Evolutionary conservation across 2,888 invertebrate genomes (phyloP).

Genomic region (Cantharis rustica): DNA sequence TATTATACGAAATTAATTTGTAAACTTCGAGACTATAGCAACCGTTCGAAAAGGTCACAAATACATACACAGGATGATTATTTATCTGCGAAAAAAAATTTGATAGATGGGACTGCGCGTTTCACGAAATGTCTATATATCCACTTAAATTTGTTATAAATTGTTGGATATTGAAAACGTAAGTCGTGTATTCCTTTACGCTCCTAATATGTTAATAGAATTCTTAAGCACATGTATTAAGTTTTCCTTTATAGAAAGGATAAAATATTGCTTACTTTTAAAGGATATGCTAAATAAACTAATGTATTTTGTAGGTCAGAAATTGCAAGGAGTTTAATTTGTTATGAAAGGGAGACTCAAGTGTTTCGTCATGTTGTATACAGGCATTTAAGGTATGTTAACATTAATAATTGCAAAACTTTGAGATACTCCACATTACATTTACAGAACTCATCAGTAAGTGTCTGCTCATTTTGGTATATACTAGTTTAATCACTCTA

Average conservation of each 20-base stretch:
- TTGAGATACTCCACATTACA: background rate
- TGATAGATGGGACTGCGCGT: background rate
- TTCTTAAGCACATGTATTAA: background rate
- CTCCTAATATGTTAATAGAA: background rate
- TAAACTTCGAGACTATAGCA: too few relatives aligned
- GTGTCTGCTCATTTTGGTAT: background rate
- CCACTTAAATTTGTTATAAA: background rate
- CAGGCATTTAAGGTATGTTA: background rate
- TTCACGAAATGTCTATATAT: background rate
- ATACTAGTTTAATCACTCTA: background rate
- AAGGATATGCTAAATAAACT: background rate
- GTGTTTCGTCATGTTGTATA: background rate
- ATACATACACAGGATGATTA: too few relatives aligned
- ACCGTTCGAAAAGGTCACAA: too few relatives aligned
- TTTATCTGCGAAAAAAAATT: background rate
- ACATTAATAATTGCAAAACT: background rate
- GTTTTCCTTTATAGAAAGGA: background rate
- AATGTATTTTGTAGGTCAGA: conserved; percentile 1
- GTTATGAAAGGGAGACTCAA: conserved; percentile 1
- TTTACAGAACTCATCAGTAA: background rate
- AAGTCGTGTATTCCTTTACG: background rate
- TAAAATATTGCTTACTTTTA: background rate
- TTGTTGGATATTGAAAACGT: background rate
- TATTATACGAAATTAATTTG: too few relatives aligned
- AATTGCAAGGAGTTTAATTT: background rate